These are phyloP conservation scores for Schizotus pectinicornis DNA, from an alignment of 2,888 invertebrate species.

Conservation along the genomic window DNA sequence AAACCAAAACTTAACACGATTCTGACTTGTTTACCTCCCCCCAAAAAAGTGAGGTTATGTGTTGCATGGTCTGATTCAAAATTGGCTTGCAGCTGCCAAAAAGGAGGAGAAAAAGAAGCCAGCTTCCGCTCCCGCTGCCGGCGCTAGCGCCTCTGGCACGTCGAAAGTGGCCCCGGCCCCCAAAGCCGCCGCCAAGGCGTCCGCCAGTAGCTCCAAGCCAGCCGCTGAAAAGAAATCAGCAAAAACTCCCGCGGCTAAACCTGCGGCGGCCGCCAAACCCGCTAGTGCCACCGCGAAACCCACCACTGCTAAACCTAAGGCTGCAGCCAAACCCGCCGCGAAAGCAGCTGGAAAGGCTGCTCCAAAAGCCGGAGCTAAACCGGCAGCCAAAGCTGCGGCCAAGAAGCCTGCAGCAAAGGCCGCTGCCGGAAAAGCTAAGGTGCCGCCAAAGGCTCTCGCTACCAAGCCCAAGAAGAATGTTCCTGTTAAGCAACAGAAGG, in stretches of 20 bases:
- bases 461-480: slow-evolving; percentile 64
- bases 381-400: slow-evolving; percentile 54
- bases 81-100: slow-evolving; percentile 55
- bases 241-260: slow-evolving; percentile 57
- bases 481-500: slow-evolving; percentile 63
- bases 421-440: slow-evolving; percentile 41
- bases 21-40: slow-evolving; percentile 36
- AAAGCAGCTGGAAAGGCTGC: slow-evolving; percentile 50
- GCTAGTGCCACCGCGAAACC: slow-evolving; percentile 34
- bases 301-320: slow-evolving; percentile 34
- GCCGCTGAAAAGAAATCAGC: slow-evolving; percentile 23
- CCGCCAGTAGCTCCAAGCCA: not conserved
- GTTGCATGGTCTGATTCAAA: not conserved
- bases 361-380: slow-evolving; percentile 50
- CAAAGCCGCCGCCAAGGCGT: slow-evolving; percentile 42
- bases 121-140: slow-evolving; percentile 52
- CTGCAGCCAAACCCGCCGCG: slow-evolving; percentile 52
- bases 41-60: slow-evolving; percentile 27
- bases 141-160: slow-evolving; percentile 54
- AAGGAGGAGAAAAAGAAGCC: slow-evolving; percentile 63
- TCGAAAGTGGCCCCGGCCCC: slow-evolving; percentile 53
- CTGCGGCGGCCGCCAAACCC: slow-evolving; percentile 52
- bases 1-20: slow-evolving; percentile 37
- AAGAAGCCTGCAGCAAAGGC: slow-evolving; percentile 57
- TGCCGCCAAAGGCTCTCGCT: slow-evolving; percentile 56